Conservation (phyloP, 2,888 invertebrate genomes). For the Margaritifera margaritifera region DNA sequence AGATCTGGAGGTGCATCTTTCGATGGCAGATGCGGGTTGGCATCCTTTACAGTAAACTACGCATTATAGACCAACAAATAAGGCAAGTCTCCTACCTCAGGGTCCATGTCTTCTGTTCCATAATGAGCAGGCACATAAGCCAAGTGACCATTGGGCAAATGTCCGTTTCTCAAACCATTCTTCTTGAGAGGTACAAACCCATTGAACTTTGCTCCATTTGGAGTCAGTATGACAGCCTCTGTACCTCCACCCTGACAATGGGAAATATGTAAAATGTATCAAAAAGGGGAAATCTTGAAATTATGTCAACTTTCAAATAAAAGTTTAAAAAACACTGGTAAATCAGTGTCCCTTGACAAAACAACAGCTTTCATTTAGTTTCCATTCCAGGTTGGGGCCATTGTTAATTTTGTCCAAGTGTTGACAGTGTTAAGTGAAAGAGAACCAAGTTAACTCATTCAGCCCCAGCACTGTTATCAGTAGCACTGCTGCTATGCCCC, state of each 20-base stretch:
- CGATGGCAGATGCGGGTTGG: background rate
- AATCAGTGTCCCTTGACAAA: too few species aligned
- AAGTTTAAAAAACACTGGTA: too few species aligned
- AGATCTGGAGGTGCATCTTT: background rate
- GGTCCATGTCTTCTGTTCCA: conserved; percentile 21
- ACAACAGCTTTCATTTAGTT: too few species aligned
- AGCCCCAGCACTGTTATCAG: too few species aligned
- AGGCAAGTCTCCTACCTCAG: conserved; percentile 25
- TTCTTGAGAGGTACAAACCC: conserved; percentile 53
- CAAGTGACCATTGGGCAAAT: conserved; percentile 53
- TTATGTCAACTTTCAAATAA: too few species aligned
- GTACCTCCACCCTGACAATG: conserved; percentile 56
- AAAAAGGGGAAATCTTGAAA: background rate
- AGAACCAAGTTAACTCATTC: too few species aligned
- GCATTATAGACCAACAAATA: background rate
- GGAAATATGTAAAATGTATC: background rate
- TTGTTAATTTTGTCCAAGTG: too few species aligned
- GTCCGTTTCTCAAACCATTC: conserved; percentile 51
- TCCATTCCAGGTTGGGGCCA: too few species aligned
- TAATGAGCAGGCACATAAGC: conserved; percentile 21
- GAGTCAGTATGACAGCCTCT: conserved; percentile 57
- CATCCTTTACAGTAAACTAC: background rate
- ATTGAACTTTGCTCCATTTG: conserved; percentile 58
- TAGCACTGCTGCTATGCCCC: too few species aligned
- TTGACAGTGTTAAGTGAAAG: too few species aligned